Percentiles rank a stretch among this genome's conserved stretches.
These are phyloP conservation scores for Atractosteus spatula DNA, from an alignment of 2,113 vertebrate species.

Conservation along the genomic window DNA sequence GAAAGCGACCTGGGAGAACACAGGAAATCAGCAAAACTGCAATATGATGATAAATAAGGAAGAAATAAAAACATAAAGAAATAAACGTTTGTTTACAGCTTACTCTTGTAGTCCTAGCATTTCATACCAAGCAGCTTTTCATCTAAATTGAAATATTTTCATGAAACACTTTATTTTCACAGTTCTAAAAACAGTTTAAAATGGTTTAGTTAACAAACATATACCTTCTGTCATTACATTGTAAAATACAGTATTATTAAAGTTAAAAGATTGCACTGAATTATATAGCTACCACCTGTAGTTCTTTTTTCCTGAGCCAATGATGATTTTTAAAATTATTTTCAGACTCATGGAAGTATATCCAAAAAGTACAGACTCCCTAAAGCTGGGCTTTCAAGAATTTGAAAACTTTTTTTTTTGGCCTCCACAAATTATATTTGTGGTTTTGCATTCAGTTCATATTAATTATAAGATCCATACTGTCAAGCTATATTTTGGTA, in stretches of 20 bases:
- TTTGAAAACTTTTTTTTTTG: constrained; percentile 58
- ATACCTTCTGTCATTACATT: too few species aligned
- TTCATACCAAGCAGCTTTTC: too few species aligned
- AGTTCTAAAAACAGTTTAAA: neutral
- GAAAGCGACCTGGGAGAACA: too few species aligned
- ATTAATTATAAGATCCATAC: too few species aligned
- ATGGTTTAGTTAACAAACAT: neutral
- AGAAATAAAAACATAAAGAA: too few species aligned
- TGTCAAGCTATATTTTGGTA: constrained; percentile 20
- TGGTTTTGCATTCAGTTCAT: constrained; percentile 29
- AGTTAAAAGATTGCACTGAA: neutral
- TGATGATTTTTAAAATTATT: constrained; percentile 49
- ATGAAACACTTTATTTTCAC: neutral
- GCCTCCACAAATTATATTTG: constrained; percentile 21
- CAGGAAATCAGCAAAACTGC: too few species aligned
- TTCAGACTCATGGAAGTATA: constrained; percentile 34
- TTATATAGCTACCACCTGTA: constrained; percentile 54
- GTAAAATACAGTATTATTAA: too few species aligned
- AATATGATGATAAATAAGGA: too few species aligned
- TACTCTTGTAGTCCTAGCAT: too few species aligned
- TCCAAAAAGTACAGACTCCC: constrained; percentile 19
- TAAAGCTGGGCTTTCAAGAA: constrained; percentile 34
- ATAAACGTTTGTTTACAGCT: too few species aligned
- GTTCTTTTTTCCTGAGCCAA: constrained; percentile 44
- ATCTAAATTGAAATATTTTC: too few species aligned